Base-by-base conservation (phyloP, 2,797 vertebrate species). In the Meriones psammophilus region DNA sequence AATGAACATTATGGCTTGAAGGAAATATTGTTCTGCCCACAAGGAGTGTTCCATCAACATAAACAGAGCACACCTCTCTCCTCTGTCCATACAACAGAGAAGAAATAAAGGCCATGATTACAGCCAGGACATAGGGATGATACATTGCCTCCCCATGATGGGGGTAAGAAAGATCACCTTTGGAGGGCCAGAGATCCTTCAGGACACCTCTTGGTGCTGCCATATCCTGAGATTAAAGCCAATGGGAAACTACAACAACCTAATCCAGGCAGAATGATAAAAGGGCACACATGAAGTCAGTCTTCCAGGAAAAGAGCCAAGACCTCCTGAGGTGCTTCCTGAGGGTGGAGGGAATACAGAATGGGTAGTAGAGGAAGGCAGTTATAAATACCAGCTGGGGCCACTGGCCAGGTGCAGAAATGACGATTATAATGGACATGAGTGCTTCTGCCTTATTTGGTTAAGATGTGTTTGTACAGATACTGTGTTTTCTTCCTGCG, bases 21-120 rank as follows among this genome's bases (percentile, higher is more conserved):
- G 39, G 58, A 83, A 64, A 20, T 64, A 83, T 80, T 58, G 1
- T 64, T 83, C 80, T 64, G 60, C 8, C 36, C 39, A 84, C 1
- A 60, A 46, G 64, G 39, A 76, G 15, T 18, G 17, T 84, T 64
- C 60, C 80, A 42, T 62, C 39, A 36, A 84, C 39, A 30, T 84
- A 64, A 83, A 84, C 24, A 46, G 8, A 5, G 26, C 60, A 84
- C 1, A 20, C 60, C 99, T 76, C 99, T 99, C 5, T 99, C 99
- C 97, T 99, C 98, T 36, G 99, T 99, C 97, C 98, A 99, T 99
- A n/a, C 33, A 69, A 28, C 15, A 33, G 42, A 73, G 80, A 85
- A 77, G 15, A 71, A 71, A n/a, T n/a, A n/a, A 71, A 69, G 30
- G 64, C 28, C 64, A 69, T 15, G 14, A 36, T 71, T 36, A 15